Base-by-base conservation (phyloP, 2,888 invertebrate species). In the Caenorhabditis sp. region DNA sequence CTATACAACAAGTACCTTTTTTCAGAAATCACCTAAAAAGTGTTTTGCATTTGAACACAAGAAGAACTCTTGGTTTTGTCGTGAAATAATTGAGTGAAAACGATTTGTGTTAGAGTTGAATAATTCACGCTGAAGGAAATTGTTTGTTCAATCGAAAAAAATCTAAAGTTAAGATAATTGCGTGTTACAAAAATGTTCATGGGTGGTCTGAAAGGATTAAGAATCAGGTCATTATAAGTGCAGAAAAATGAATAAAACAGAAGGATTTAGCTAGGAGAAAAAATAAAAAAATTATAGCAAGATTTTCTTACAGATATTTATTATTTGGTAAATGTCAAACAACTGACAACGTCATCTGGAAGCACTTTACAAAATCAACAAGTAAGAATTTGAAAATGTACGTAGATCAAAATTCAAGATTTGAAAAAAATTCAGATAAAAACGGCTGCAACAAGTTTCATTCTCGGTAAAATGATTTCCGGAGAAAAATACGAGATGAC, bases 401-500 rank as follows among this genome's bases (percentile, higher is more conserved):
- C 10, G n/a, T n/a, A n/a, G n/a, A n/a, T n/a, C n/a, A 31, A 49
- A 23, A 26, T 21, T 20, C 10, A 25, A 14, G 52, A 5, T 63
- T n/a, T 27, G 7, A 26, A 63, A 61, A 26, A 50, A n/a, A 69
- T 82, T 61, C 57, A 86, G 84, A 85, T 86, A 20, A 85, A 84
- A 81, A 84, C 84, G 12, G 81, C 84, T 5, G 83, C 77, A 12
- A 83, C 73, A 10, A 77, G 82, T 36, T 87, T 86, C 68, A 76
- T 81, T 26, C 67, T 86, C 52, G 82, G 82, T 50, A 79, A 84
- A 57, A 77, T 86, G 65, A 78, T 83, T 25, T 78, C 86, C 2
- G 86, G 85, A 8, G 84, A 84, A 58, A 79, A 80, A 59, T 87
- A 86, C 60, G 87, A 87, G 64, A 77, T 87, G 76, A 86, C 87